Evolutionary conservation across 2,113 vertebrate genomes (phyloP), one percentile per base, ranked within the genome.

Genomic region (Solea senegalensis): DNA sequence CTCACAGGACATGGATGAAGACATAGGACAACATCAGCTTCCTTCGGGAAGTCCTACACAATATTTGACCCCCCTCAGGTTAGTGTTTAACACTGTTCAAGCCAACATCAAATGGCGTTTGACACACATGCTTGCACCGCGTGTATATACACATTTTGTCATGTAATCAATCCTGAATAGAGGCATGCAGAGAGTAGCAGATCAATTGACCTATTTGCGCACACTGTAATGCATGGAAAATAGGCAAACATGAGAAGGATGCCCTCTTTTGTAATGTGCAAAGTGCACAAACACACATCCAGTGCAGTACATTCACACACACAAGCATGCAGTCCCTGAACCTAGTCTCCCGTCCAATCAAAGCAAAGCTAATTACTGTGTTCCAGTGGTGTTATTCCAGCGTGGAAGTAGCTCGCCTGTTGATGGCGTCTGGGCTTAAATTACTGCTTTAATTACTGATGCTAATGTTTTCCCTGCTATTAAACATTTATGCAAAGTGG

Each of bases 391-490:
- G 82, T 88, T 89, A 84, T 86, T 89, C 83, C 81, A 90, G 88
- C 46, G 14, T 86, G 85, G 84, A 84, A 85, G 82, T 69, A 82
- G 82, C 85, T 84, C 26, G 88, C 86, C 85, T 88, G 83, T 88
- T 89, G 88, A 91, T 89, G 84, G 81, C 81, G 69, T 81, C 82
- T 77, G 71, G 65, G 90, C 89, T 80, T 92, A 90, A 92, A 91
- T 92, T 89, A 92, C 89, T 86, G 90, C 89, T 89, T 90, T 91
- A 92, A 92, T 92, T 90, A 92, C 89, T 83, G 87, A 92, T 91
- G 87, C 84, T 91, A 92, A 91, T 92, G 91, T 90, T 90, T 91
- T 91, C 88, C 78, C 87, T 90, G 85, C 87, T 89, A 90, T 92
- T 90, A 91, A 92, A 90, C 89, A 89, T 91, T 89, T 89, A 92